Conservation (phyloP, 2,797 vertebrate species). For the Lepidocolaptes lacrymiger region DNA sequence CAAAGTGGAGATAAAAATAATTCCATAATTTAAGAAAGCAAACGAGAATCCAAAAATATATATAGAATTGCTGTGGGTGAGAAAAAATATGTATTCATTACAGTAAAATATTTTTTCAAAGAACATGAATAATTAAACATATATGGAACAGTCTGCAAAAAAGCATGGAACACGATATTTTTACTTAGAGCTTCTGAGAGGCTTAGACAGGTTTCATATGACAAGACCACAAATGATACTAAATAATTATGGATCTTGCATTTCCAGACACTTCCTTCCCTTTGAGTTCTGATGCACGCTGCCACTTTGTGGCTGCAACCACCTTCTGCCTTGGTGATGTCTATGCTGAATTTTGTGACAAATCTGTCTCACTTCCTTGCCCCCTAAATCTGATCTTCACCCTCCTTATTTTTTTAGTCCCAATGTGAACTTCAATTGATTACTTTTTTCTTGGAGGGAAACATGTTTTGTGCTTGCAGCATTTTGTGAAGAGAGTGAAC, state of each 20-base stretch:
- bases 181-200: neutral
- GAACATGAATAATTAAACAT: neutral
- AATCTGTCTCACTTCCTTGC: neutral
- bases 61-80: neutral
- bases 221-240: neutral
- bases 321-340: neutral
- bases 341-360: neutral
- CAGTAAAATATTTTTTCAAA: neutral
- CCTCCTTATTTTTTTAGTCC: neutral
- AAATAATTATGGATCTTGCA: neutral
- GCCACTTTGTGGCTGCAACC: neutral
- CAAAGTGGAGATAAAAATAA: neutral
- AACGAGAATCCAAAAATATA: neutral
- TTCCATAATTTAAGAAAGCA: neutral
- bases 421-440: neutral
- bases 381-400: neutral
- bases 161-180: neutral
- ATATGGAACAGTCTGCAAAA: neutral
- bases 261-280: neutral
- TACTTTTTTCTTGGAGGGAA: neutral
- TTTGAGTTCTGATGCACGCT: neutral
- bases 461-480: slow-evolving; percentile 75
- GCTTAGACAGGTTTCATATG: neutral
- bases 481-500: slow-evolving; percentile 84
- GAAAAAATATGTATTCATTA: neutral